A percentile compares a stretch with the other conserved stretches of the same genome.
phyloP scores from a whole-genome alignment of 1,140 invertebrate species.

The Neuroterus valhalla region DNA sequence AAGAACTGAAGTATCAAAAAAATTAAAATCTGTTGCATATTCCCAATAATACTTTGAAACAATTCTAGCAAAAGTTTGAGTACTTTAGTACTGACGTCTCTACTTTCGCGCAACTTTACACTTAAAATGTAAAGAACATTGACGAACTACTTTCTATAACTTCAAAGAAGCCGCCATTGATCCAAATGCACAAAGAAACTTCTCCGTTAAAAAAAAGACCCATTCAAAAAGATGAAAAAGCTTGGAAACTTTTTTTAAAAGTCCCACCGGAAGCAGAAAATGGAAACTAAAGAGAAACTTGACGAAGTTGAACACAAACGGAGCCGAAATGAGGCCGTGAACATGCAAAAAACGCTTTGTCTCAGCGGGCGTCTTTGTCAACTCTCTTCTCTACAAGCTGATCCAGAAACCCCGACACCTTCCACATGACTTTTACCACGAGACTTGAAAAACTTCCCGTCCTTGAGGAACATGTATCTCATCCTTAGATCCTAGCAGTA shows the following conservation, averaged over 20 bases:
- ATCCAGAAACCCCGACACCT: constrained; percentile 1
- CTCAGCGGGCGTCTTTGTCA: constrained; percentile 26
- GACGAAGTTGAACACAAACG: neutral
- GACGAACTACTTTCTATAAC: neutral
- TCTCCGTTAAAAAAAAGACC: neutral
- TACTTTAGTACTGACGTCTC: too few species aligned
- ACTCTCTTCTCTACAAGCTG: neutral
- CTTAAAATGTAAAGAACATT: neutral
- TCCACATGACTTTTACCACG: constrained; percentile 15
- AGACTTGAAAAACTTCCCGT: neutral
- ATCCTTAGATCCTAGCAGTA: neutral
- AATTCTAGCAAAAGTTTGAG: too few species aligned
- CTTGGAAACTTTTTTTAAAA: neutral
- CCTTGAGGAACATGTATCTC: constrained; percentile 14
- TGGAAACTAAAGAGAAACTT: constrained; percentile 3
- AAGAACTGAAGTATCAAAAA: too few species aligned
- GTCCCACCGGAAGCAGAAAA: neutral
- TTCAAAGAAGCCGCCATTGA: constrained; percentile 3
- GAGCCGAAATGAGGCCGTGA: constrained; percentile 20
- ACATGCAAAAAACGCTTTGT: constrained; percentile 28
- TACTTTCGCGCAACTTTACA: too few species aligned
- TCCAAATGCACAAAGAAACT: neutral
- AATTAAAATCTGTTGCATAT: too few species aligned
- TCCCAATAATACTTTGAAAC: too few species aligned
- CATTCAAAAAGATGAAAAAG: constrained; percentile 1